Base-by-base conservation (phyloP, 2,797 vertebrate genomes). In the Centropyge bicolor region DNA sequence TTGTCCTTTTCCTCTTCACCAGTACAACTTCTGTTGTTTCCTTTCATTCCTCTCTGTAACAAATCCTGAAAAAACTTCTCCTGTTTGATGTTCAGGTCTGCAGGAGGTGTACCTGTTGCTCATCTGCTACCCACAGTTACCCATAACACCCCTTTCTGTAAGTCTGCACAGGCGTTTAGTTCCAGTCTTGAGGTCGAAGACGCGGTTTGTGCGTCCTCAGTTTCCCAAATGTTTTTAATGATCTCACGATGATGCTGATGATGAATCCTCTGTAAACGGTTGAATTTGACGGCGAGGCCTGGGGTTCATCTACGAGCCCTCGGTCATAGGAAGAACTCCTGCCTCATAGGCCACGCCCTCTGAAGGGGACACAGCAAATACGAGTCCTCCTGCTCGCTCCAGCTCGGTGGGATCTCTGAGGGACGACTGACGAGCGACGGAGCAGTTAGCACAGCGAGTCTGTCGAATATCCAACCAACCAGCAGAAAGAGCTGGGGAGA, bases 191-290 rank as follows among this genome's bases (percentile, higher is more conserved):
- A 1, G 66, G 2, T 40, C 0, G 2, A 60, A 5, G 20, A 80
- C 78, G 79, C 85, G 55, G n/a, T 80, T 84, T 40, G 77, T 6
- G 43, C 69, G 84, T 68, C 78, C 36, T 72, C 24, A 3, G n/a
- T 19, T 55, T 46, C 27, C 6, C 24, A 43, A 27, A 22, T 0
- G 5, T 43, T 12, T 12, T 8, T 20, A 0, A 5, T 6, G 24
- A 40, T 51, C 19, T 45, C 8, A 8, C 3, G 14, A 31, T 3
- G 48, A 41, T 24, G 51, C 36, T 64, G 77, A 46, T 66, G 55
- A 38, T 8, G 48, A 66, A 45, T 73, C 71, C 16, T 71, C 41
- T 55, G 52, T 38, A 45, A 22, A 22, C 46, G 1, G 2, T 36
- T 45, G 45, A 9, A 19, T 24, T 31, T 19, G 38, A 17, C 11